A percentile compares a stretch with the other conserved stretches of the same genome.
These are phyloP conservation scores for Meiosimyza platycephala DNA, from an alignment of 2,888 invertebrate species.

Conservation along the genomic window DNA sequence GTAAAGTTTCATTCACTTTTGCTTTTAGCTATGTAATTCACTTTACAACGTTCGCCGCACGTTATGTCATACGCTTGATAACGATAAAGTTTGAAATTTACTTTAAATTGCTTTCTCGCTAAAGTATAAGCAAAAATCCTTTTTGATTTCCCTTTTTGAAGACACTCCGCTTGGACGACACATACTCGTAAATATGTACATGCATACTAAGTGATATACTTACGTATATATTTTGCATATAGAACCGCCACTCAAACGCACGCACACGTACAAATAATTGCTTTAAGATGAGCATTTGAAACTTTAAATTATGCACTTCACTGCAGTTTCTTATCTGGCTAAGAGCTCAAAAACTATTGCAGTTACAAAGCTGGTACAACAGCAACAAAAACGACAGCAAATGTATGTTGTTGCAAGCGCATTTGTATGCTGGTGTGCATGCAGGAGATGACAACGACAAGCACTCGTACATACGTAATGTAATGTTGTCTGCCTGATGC, in stretches of 20 bases:
- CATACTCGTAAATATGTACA: no score
- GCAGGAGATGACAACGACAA: no score
- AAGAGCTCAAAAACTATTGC: constrained; percentile 13
- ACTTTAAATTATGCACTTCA: constrained; percentile 31
- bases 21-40: constrained; percentile 8
- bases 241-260: not conserved
- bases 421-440: no score
- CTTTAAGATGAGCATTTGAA: constrained; percentile 30
- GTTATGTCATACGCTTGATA: not conserved
- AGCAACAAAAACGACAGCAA: no score
- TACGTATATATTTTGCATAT: no score
- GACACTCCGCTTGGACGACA: no score
- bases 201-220: no score
- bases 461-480: no score
- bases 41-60: constrained; percentile 5
- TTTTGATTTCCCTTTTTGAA: constrained; percentile 26
- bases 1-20: not conserved
- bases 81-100: constrained; percentile 38
- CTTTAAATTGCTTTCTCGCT: constrained; percentile 35
- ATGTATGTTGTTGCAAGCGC: no score
- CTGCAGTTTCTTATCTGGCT: constrained; percentile 16
- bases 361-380: not conserved
- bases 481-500: no score
- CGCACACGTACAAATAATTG: constrained; percentile 18
- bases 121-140: constrained; percentile 24